These are phyloP conservation scores for Drosophila dives DNA, from an alignment of 2,888 invertebrate species.

Conservation along the genomic window DNA sequence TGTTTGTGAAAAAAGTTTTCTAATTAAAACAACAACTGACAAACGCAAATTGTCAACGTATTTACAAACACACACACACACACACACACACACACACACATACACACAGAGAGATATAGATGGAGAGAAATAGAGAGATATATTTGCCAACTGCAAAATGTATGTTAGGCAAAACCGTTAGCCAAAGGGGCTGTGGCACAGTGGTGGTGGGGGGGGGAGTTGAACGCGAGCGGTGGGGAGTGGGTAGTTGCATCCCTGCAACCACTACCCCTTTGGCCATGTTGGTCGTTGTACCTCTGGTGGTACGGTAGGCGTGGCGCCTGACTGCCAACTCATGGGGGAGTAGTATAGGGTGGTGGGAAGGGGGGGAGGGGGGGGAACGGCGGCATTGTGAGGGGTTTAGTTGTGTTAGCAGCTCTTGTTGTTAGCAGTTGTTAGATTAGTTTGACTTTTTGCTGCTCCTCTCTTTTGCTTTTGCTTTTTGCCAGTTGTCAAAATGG, in stretches of 20 bases:
- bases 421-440: constrained; percentile 79
- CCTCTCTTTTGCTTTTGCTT: constrained; percentile 30
- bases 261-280: constrained; percentile 58
- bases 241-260: background rate
- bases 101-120: constrained; percentile 4
- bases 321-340: too few relatives aligned
- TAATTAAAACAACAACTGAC: constrained; percentile 81
- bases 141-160: constrained; percentile 75
- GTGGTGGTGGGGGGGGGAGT: background rate
- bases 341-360: too few relatives aligned
- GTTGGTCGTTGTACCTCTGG: constrained; percentile 35
- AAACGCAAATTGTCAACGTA: constrained; percentile 80
- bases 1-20: constrained; percentile 79
- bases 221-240: background rate
- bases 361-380: background rate
- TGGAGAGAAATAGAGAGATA: constrained; percentile 27
- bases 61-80: constrained; percentile 37
- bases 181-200: background rate
- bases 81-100: constrained; percentile 20
- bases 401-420: constrained; percentile 36
- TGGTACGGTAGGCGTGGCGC: constrained; percentile 36
- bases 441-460: constrained; percentile 75
- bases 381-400: background rate
- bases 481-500: constrained; percentile 68
- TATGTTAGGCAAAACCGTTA: constrained; percentile 67